Evolutionary conservation across 2,888 invertebrate genomes (phyloP).

Genomic region (Anthophora plumipes): DNA sequence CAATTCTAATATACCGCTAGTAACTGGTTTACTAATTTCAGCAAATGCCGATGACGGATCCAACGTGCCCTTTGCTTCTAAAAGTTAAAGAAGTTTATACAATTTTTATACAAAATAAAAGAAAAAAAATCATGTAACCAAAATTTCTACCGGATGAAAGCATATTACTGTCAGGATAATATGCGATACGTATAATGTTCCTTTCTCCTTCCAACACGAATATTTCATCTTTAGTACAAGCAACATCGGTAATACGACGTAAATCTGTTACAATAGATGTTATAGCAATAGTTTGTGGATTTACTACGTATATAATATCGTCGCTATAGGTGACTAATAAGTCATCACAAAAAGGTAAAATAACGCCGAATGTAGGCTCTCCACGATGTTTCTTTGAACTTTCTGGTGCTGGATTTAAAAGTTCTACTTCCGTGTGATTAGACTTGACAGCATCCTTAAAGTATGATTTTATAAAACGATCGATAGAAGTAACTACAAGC

Average conservation of each 20-base stretch:
- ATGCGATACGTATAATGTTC: slow-evolving; percentile 91
- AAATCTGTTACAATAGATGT: slow-evolving; percentile 80
- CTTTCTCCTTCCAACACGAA: slow-evolving; percentile 93
- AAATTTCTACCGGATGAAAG: slow-evolving; percentile 71
- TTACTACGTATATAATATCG: slow-evolving; percentile 90
- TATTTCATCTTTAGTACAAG: slow-evolving; percentile 90
- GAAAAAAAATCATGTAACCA: slow-evolving; percentile 13
- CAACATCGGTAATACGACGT: slow-evolving; percentile 84
- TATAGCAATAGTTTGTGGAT: slow-evolving; percentile 87
- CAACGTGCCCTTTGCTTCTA: slow-evolving; percentile 54
- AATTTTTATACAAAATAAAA: neutral
- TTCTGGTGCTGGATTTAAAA: slow-evolving; percentile 89
- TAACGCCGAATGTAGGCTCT: slow-evolving; percentile 88
- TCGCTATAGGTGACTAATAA: slow-evolving; percentile 91
- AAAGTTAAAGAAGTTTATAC: slow-evolving; percentile 7
- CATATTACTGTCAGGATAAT: slow-evolving; percentile 88
- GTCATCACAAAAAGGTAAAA: slow-evolving; percentile 89
- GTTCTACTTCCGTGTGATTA: slow-evolving; percentile 87
- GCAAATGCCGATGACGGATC: slow-evolving; percentile 76
- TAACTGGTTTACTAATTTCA: slow-evolving; percentile 81
- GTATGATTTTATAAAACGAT: slow-evolving; percentile 8
- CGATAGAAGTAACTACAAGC: neutral
- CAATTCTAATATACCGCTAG: slow-evolving; percentile 80
- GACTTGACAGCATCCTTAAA: slow-evolving; percentile 79
- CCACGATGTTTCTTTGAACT: slow-evolving; percentile 83